Conservation (phyloP, 2,113 vertebrate genomes). For the Labeo catla region DNA sequence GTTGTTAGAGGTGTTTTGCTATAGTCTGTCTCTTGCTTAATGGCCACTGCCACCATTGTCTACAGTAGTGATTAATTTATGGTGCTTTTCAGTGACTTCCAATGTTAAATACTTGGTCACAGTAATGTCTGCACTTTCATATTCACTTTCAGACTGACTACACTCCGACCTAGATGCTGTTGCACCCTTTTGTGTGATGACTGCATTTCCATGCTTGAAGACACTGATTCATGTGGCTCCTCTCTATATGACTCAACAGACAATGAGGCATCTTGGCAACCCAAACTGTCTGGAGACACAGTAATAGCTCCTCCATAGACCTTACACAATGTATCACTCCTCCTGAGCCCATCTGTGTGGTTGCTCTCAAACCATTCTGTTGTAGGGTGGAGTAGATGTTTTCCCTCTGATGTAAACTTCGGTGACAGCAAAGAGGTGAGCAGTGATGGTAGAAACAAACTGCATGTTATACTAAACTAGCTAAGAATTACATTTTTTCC, state of each 20-base stretch:
- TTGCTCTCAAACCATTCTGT: conserved; percentile 3
- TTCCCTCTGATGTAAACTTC: conserved; percentile 31
- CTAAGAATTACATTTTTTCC: neutral
- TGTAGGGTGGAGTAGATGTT: neutral
- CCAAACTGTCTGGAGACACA: conserved; percentile 45
- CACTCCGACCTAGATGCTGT: conserved; percentile 7
- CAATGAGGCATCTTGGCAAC: conserved; percentile 48
- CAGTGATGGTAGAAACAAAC: neutral
- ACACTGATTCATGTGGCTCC: conserved; percentile 39
- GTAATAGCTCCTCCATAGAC: conserved; percentile 44
- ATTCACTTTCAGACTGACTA: conserved; percentile 25
- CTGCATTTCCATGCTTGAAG: conserved; percentile 36
- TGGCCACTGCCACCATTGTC: neutral
- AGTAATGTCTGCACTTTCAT: conserved; percentile 29
- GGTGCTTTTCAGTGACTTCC: no score
- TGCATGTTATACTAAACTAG: neutral
- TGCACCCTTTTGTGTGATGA: conserved; percentile 31
- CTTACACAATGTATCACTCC: conserved; percentile 36
- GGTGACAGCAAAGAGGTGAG: neutral
- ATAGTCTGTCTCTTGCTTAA: neutral
- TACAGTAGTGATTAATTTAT: neutral
- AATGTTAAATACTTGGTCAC: neutral
- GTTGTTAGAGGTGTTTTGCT: neutral
- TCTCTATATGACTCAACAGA: conserved; percentile 56
- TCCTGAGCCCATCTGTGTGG: conserved; percentile 38